Evolutionary conservation across 2,797 vertebrate species (phyloP).

Genomic region (Microctenopoma steveboyesi): DNA sequence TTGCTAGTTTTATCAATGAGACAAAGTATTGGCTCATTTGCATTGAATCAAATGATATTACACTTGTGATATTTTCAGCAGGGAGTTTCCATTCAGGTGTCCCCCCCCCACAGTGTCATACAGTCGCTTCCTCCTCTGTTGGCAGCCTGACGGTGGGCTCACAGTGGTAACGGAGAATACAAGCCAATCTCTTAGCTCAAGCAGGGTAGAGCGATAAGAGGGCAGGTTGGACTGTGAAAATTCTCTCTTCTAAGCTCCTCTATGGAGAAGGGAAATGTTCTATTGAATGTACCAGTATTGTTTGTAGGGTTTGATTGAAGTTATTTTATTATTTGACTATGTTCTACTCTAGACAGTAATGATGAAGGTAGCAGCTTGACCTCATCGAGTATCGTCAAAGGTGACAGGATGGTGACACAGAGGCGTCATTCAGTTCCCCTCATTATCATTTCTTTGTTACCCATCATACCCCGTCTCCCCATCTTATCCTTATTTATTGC

Average conservation of each 20-base stretch:
- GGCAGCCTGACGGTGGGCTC: constrained; percentile 39
- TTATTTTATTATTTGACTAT: not conserved
- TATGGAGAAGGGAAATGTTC: not conserved
- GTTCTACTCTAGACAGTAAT: not conserved
- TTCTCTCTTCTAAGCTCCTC: not conserved
- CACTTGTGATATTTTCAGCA: constrained; percentile 30
- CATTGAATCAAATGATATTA: constrained; percentile 3
- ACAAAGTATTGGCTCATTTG: constrained; percentile 1
- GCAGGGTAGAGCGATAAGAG: too few relatives aligned
- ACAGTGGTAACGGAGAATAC: constrained; percentile 20
- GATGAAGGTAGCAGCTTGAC: constrained; percentile 3
- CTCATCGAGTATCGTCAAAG: constrained; percentile 5
- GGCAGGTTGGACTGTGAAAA: not conserved
- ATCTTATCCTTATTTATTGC: not conserved
- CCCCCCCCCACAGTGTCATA: constrained; percentile 5
- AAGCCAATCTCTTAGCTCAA: constrained; percentile 48
- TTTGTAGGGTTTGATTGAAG: not conserved
- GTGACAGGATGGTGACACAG: constrained; percentile 22
- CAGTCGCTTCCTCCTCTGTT: constrained; percentile 51
- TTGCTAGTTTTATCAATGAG: not conserved
- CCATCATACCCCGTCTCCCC: constrained; percentile 3
- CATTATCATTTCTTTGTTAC: constrained; percentile 17
- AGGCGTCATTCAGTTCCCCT: constrained; percentile 32
- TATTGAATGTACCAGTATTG: not conserved
- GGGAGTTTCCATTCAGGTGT: constrained; percentile 28